These are phyloP conservation scores for Pseudomyrmex dendroicus DNA, from an alignment of 1,140 invertebrate genomes.

Conservation along the genomic window DNA sequence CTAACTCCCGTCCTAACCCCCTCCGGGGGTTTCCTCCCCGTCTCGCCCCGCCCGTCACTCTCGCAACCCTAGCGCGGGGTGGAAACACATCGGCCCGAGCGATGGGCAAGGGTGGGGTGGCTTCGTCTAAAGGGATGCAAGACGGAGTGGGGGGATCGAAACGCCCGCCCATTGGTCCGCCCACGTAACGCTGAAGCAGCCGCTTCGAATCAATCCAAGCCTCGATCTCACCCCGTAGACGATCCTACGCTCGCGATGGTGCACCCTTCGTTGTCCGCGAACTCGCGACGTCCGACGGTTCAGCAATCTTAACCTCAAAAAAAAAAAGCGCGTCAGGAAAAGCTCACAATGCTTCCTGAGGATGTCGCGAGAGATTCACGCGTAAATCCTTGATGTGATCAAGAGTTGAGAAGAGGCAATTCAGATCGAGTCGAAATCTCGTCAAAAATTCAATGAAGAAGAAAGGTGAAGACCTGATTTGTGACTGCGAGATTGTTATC, in stretches of 20 bases:
- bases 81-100: slow-evolving; percentile 68
- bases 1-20: slow-evolving; percentile 74
- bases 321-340: slow-evolving; percentile 10
- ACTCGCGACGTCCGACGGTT: slow-evolving; percentile 5
- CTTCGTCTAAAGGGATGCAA: slow-evolving; percentile 36
- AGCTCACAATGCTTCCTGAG: background rate
- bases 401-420: background rate
- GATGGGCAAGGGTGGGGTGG: slow-evolving; percentile 12
- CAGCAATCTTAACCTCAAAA: slow-evolving; percentile 13
- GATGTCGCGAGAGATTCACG: background rate
- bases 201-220: slow-evolving; percentile 82
- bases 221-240: slow-evolving; percentile 77
- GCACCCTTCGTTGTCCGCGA: slow-evolving; percentile 56
- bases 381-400: background rate
- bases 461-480: background rate
- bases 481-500: slow-evolving; percentile 6
- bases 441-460: background rate
- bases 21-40: slow-evolving; percentile 67
- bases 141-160: slow-evolving; percentile 58
- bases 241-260: slow-evolving; percentile 74
- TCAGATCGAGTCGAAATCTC: background rate
- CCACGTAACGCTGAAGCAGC: slow-evolving; percentile 65
- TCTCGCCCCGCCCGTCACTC: slow-evolving; percentile 66
- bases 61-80: slow-evolving; percentile 50
- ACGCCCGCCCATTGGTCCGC: slow-evolving; percentile 72